Percentiles rank a stretch among this genome's conserved stretches.
Evolutionary conservation across 2,888 invertebrate species (phyloP).

Genomic region (Melieria omissa): DNA sequence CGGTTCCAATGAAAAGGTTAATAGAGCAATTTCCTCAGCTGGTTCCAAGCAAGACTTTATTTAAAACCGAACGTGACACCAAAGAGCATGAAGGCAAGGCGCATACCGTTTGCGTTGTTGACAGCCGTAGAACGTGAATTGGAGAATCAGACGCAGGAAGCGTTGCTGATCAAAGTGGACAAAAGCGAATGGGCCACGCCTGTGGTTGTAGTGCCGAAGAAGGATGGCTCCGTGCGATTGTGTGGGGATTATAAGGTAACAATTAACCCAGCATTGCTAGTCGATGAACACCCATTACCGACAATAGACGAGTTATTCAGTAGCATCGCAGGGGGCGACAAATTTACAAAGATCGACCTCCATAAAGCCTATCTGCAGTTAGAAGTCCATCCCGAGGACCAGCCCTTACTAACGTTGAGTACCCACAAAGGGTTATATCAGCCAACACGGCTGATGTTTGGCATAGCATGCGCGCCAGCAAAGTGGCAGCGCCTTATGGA

Average conservation of each 20-base stretch:
- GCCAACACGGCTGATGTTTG: conserved; percentile 54
- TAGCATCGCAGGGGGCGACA: conserved; percentile 41
- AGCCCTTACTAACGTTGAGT: conserved; percentile 53
- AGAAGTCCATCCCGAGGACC: conserved; percentile 50
- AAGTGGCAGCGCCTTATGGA: conserved; percentile 55
- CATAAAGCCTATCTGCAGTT: conserved; percentile 56
- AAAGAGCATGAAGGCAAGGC: conserved; percentile 15
- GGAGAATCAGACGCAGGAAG: neutral
- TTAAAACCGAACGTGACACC: conserved; percentile 14
- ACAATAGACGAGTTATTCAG: conserved; percentile 47
- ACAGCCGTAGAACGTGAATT: neutral
- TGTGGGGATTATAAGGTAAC: too few relatives aligned
- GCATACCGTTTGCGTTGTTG: neutral
- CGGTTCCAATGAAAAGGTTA: too few relatives aligned
- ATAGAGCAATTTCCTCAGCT: too few relatives aligned
- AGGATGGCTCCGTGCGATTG: too few relatives aligned
- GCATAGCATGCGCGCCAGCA: conserved; percentile 54
- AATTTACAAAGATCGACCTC: conserved; percentile 51
- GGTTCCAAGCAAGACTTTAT: conserved; percentile 28
- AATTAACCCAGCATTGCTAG: conserved; percentile 23
- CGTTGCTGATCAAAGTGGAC: conserved; percentile 1
- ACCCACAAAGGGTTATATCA: conserved; percentile 57
- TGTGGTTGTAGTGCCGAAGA: conserved; percentile 54
- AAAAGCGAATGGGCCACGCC: conserved; percentile 48
- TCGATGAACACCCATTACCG: conserved; percentile 49